Evolutionary conservation across 37 sponge, comb jelly and placozoan genomes (phyloP).

Genomic region (Eunapius fragilis): DNA sequence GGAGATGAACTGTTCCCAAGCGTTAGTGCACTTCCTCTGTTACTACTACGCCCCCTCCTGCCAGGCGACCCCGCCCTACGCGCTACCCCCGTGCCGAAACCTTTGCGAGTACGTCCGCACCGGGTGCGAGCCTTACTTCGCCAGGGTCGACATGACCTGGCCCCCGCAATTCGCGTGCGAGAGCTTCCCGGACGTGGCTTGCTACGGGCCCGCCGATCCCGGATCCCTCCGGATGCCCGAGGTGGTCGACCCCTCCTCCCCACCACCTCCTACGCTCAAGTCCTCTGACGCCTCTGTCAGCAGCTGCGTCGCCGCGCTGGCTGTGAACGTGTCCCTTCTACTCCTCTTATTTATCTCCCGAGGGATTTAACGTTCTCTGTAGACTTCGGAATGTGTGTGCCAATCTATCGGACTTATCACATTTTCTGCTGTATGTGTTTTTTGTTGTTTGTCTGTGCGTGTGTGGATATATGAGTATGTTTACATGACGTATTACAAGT

Average conservation of each 20-base stretch:
- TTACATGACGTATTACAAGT: no score
- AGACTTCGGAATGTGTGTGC: no score
- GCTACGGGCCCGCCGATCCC: not conserved
- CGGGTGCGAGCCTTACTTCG: not conserved
- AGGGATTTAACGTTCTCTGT: not conserved
- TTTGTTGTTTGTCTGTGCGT: no score
- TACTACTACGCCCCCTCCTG: constrained; percentile 14
- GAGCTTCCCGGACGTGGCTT: not conserved
- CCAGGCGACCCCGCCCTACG: not conserved
- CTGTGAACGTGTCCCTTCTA: not conserved
- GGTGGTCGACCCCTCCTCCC: not conserved
- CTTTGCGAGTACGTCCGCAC: constrained; percentile 20
- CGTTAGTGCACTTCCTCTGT: constrained; percentile 11
- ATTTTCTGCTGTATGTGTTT: no score
- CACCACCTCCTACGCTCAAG: not conserved
- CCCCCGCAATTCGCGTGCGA: constrained; percentile 21
- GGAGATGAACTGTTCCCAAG: constrained; percentile 6
- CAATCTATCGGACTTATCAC: no score
- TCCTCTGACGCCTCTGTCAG: not conserved
- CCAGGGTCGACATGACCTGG: not conserved
- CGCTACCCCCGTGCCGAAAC: constrained; percentile 20
- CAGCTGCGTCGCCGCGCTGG: not conserved
- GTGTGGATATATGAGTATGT: no score
- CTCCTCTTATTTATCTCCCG: not conserved
- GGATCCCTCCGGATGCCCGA: no score